Conservation (phyloP, 2,888 invertebrate species). For the Peribatodes rhomboidaria region DNA sequence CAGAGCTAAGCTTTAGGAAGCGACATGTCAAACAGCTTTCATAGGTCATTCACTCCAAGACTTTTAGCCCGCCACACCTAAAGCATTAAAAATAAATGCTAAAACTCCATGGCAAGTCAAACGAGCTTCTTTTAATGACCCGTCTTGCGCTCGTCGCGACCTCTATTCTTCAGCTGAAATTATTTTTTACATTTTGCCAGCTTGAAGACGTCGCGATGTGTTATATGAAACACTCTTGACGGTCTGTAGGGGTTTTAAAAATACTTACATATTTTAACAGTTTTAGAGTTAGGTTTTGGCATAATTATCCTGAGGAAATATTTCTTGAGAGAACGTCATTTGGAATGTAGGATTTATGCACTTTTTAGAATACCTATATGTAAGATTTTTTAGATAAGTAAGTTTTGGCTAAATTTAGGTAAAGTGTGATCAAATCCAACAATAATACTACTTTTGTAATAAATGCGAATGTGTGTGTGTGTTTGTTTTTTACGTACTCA, state of each 20-base stretch:
- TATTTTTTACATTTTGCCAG: conserved; percentile 42
- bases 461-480: no score
- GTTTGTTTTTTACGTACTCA: no score
- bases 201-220: conserved; percentile 46
- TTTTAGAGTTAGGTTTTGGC: conserved; percentile 14
- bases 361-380: no score
- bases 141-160: conserved; percentile 53
- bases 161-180: conserved; percentile 46
- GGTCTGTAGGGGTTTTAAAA: conserved; percentile 31
- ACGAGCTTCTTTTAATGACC: conserved; percentile 51
- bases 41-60: conserved; percentile 72
- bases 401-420: no score
- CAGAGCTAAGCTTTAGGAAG: conserved; percentile 60
- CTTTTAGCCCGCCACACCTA: conserved; percentile 53
- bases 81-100: conserved; percentile 36
- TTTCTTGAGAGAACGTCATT: background rate
- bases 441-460: no score
- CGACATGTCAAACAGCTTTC: conserved; percentile 78
- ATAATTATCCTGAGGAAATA: background rate
- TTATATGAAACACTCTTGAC: conserved; percentile 43
- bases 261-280: conserved; percentile 35
- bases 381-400: no score
- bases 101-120: conserved; percentile 53
- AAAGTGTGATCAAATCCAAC: no score
- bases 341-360: no score